A percentile compares a stretch with the other conserved stretches of the same genome.
Conservation (phyloP, 2,113 vertebrate species). For the Lonchura striata region DNA sequence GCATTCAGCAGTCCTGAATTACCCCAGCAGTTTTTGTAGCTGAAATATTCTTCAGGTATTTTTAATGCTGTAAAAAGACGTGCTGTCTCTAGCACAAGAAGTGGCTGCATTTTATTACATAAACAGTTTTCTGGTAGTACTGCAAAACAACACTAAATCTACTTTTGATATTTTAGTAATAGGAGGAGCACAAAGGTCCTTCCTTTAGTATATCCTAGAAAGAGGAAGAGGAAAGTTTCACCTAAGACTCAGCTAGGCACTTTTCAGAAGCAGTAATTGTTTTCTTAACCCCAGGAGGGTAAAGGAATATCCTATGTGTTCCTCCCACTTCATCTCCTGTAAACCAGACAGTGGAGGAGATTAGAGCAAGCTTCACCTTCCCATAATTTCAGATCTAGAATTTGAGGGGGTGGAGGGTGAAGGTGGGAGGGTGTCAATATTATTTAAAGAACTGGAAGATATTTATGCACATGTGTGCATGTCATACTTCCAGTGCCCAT, state of each 20-base stretch:
- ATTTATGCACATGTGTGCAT: neutral
- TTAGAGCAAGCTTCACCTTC: neutral
- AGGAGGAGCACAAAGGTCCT: neutral
- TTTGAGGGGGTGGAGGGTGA: neutral
- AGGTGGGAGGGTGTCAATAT: neutral
- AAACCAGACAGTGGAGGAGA: neutral
- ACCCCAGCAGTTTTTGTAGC: neutral
- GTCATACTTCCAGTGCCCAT: neutral
- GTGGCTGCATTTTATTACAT: neutral
- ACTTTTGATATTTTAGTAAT: neutral
- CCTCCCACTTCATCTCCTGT: neutral
- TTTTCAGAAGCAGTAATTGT: neutral
- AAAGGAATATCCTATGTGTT: neutral
- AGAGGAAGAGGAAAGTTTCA: neutral
- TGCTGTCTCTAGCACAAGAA: neutral
- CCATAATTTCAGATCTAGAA: neutral
- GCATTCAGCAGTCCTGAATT: neutral
- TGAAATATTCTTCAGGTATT: neutral
- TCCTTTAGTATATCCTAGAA: neutral
- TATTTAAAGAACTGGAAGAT: neutral
- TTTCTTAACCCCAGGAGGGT: neutral
- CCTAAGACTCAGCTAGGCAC: neutral
- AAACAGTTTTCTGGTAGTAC: neutral
- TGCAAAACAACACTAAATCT: neutral
- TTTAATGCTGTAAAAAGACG: neutral